Evolutionary conservation across 2,113 vertebrate genomes (phyloP), one percentile per base, ranked within the genome.

Genomic region (Henicopernis longicauda): DNA sequence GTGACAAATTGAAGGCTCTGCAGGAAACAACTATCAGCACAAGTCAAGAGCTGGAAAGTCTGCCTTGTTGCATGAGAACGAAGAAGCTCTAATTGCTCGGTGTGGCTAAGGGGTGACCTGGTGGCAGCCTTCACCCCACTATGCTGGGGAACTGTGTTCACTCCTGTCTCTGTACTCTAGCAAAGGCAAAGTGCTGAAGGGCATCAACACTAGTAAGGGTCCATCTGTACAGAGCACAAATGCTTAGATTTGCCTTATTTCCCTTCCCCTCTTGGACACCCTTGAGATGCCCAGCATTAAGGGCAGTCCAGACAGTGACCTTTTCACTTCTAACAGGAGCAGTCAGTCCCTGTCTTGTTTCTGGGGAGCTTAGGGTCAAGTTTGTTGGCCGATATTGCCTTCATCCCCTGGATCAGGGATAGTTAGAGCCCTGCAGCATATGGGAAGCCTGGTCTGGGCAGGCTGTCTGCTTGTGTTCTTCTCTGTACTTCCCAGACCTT

Each of bases 371-470:
- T 61, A 50, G 72, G 38, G 55, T 74, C 50, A 26, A 14, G 44
- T 50, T 23, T 84, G 38, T 36, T 87, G 65, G 47, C 61, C 2
- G 1, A 0, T 66, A 40, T 55, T 76, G 67, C 63, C 49, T 86
- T 84, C 63, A 49, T 50, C 34, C 40, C 5, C 4, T 54, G 69
- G 25, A 36, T 81, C 42, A 78, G 42, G 65, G 81, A 11, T 74
- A 18, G 42, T 66, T 32, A 10, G 59, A 91, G 55, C 73, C 16
- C 73, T 76, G 78, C 47, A 82, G 73, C 57, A 79, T 54, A n/a
- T 67, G 81, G 90, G 77, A 50, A 82, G n/a, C 78, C 45, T 71
- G 36, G 18, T 59, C 50, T 61, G 73, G 88, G 40, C 88, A 91
- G 36, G 18, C 58, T 76, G 45, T 12, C 40, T 57, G 49, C 71